Conservation (phyloP, 2,113 vertebrate species). For the Picathartes gymnocephalus region DNA sequence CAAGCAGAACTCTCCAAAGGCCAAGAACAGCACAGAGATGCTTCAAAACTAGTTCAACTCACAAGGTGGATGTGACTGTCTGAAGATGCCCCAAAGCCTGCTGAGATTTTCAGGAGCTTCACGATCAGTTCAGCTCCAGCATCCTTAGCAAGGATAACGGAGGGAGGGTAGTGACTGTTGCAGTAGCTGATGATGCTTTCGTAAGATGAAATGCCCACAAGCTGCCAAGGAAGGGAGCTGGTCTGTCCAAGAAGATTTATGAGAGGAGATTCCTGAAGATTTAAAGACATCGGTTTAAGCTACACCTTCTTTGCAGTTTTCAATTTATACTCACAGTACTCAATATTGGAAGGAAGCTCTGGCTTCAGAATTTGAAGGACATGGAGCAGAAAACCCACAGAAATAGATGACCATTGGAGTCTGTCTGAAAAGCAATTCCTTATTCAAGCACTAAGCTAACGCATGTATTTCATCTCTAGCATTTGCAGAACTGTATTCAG, state of each 20-base stretch:
- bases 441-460: not conserved
- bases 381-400: not conserved
- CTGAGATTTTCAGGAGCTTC: conserved; percentile 84
- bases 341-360: not conserved
- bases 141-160: conserved; percentile 81
- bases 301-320: not conserved
- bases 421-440: not conserved
- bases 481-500: not conserved
- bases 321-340: not conserved
- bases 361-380: not conserved
- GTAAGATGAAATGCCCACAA: conserved; percentile 86
- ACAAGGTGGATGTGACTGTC: conserved; percentile 80
- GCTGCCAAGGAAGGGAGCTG: conserved; percentile 89
- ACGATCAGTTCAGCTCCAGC: conserved; percentile 80
- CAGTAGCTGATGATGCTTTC: conserved; percentile 87
- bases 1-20: not conserved
- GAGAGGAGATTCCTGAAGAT: conserved; percentile 84
- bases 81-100: conserved; percentile 79
- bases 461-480: not conserved
- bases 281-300: not conserved
- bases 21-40: not conserved
- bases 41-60: conserved; percentile 28
- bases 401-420: not conserved
- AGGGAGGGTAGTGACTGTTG: conserved; percentile 87
- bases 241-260: conserved; percentile 88